Base-by-base conservation (phyloP, 2,113 vertebrate species). In the Gadus macrocephalus region DNA sequence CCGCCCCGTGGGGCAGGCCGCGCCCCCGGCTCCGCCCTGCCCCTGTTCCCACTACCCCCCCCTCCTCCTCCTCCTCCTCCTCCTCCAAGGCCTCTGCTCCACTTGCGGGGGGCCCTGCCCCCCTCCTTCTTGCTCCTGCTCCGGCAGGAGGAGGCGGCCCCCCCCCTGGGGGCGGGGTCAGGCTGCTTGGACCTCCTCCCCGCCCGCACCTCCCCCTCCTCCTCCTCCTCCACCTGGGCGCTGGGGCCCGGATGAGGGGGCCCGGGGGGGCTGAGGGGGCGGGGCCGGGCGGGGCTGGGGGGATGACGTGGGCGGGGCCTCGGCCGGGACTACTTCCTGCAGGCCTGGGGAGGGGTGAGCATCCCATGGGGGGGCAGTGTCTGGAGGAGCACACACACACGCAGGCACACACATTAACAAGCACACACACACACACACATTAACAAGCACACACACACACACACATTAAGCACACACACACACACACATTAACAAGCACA, bases 261-360 rank as follows among this genome's bases (percentile, higher is more conserved):
- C 94, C 82, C 90, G 82, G 72, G 91, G 73, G 73, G 83, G 86
- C 76, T 96, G 96, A 91, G 90, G 92, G 92, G 91, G 91, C 86
- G 88, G n/a, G 15, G 15, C 55, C 92, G 92, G 90, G 91, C 96
- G 95, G 85, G 94, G 96, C 95, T 95, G 93, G 90, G 93, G 94
- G 88, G 92, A 94, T 93, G 95, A 89, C 89, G 92, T 88, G 90
- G 94, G 91, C 89, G 93, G 91, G 89, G 93, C 93, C 0, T 96
- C 94, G 86, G 92, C 89, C 88, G 92, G 89, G 86, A 93, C 95
- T 97, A 98, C 92, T 98, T 98, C 95, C 94, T 93, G 93, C 95
- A 96, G 92, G 85, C 94, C 92, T 95, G 97, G 91, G 95, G 95
- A 90, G 94, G 95, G 91, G 91, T 92, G 92, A 93, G 92, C 76